phyloP scores from a whole-genome alignment of 2,888 invertebrate species.

The Erebia palarica region DNA sequence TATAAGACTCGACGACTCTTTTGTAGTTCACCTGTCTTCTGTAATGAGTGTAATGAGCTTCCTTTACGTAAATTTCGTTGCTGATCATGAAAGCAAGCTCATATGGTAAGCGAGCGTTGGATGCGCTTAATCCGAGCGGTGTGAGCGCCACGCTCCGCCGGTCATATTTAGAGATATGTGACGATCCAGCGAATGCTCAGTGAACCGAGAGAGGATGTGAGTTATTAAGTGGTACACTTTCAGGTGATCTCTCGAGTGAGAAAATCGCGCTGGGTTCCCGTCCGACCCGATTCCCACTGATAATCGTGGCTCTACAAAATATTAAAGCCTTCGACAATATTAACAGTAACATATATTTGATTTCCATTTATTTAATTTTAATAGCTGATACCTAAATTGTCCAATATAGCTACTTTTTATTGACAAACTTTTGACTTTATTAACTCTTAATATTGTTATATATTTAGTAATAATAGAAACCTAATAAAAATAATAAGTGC shows the following conservation, averaged over 20 bases:
- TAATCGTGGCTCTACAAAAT: conserved; percentile 44
- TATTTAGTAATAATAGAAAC: conserved; percentile 16
- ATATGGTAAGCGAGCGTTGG: conserved; percentile 30
- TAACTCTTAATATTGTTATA: no score
- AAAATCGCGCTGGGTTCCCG: conserved; percentile 64
- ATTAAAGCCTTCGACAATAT: conserved; percentile 5
- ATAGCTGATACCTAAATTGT: no score
- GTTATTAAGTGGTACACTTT: conserved; percentile 81
- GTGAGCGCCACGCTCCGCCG: conserved; percentile 68
- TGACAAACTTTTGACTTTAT: no score
- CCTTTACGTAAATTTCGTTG: conserved; percentile 10
- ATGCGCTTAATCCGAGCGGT: conserved; percentile 53
- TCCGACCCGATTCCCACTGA: conserved; percentile 47
- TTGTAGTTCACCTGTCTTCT: conserved; percentile 4
- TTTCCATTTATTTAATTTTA: background rate
- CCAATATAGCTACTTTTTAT: no score
- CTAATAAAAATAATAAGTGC: background rate
- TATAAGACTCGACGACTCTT: background rate
- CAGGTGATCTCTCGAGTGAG: conserved; percentile 82
- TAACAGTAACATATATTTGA: background rate
- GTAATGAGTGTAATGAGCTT: conserved; percentile 13
- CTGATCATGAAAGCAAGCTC: conserved; percentile 26
- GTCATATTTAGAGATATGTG: conserved; percentile 80
- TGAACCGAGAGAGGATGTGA: conserved; percentile 80
- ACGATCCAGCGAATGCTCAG: conserved; percentile 79